Percentiles rank a stretch among this genome's conserved stretches.
These are phyloP conservation scores for Varroa destructor DNA, from an alignment of 1,140 invertebrate species.

Conservation along the genomic window DNA sequence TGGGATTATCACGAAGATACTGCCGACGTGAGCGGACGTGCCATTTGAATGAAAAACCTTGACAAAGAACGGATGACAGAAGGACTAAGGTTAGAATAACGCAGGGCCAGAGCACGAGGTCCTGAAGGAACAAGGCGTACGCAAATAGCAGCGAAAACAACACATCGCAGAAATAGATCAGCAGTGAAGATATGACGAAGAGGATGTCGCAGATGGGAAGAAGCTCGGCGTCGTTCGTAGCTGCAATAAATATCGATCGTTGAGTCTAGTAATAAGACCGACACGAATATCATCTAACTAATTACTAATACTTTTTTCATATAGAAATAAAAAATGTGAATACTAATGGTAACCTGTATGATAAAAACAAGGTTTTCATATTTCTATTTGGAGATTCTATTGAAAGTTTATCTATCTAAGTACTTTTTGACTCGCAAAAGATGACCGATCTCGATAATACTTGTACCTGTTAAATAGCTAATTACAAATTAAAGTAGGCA, in stretches of 20 bases:
- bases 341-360: too few species aligned
- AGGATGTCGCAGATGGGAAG: slow-evolving; percentile 71
- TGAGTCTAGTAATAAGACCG: too few species aligned
- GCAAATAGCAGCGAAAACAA: slow-evolving; percentile 72
- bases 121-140: slow-evolving; percentile 56
- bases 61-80: slow-evolving; percentile 56
- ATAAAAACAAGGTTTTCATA: too few species aligned
- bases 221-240: slow-evolving; percentile 47
- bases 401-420: too few species aligned
- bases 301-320: too few species aligned
- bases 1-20: slow-evolving; percentile 25
- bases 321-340: too few species aligned
- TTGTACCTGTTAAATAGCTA: too few species aligned
- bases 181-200: slow-evolving; percentile 76
- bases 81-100: slow-evolving; percentile 54
- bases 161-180: slow-evolving; percentile 79
- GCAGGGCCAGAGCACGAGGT: slow-evolving; percentile 48
- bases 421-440: too few species aligned
- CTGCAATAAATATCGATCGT: not conserved
- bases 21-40: slow-evolving; percentile 38
- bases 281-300: too few species aligned
- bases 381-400: too few species aligned
- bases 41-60: slow-evolving; percentile 48
- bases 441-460: too few species aligned
- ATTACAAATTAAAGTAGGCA: too few species aligned